These are phyloP conservation scores for Lepidotrigona ventralis DNA, from an alignment of 1,140 invertebrate genomes.

Conservation along the genomic window DNA sequence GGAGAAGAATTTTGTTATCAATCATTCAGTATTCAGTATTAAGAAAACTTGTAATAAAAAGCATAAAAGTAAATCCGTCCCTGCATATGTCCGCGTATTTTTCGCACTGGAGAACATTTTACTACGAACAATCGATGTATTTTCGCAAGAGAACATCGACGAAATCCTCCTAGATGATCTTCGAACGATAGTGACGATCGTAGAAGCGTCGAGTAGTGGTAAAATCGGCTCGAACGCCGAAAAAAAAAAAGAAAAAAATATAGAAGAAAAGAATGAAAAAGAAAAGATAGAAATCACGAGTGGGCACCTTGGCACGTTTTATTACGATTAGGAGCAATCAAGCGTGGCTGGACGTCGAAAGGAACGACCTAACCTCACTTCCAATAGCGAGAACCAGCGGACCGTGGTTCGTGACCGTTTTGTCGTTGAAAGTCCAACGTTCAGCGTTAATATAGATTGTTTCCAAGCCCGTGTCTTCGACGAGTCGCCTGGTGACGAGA, in stretches of 20 bases:
- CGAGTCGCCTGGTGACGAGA: slow-evolving; percentile 35
- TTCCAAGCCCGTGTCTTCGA: slow-evolving; percentile 50
- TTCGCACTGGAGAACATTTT: slow-evolving; percentile 40
- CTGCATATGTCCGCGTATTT: slow-evolving; percentile 22
- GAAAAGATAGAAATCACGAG: slow-evolving; percentile 76
- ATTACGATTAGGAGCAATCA: slow-evolving; percentile 78
- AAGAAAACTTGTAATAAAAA: too few relatives aligned
- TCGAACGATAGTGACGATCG: background rate
- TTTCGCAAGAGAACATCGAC: slow-evolving; percentile 19
- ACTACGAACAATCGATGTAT: slow-evolving; percentile 29
- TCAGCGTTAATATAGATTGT: slow-evolving; percentile 53
- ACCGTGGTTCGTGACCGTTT: slow-evolving; percentile 70
- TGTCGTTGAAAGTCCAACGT: slow-evolving; percentile 50
- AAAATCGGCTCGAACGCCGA: background rate
- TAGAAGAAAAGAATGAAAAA: slow-evolving; percentile 27
- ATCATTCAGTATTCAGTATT: too few relatives aligned
- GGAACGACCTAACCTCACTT: slow-evolving; percentile 68
- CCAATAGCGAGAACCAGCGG: slow-evolving; percentile 75
- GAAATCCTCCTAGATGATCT: background rate
- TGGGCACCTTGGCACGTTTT: slow-evolving; percentile 78
- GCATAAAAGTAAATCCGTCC: too few relatives aligned
- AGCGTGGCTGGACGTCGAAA: slow-evolving; percentile 70
- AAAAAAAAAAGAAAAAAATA: background rate
- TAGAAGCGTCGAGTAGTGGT: slow-evolving; percentile 18
- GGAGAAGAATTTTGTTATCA: too few relatives aligned